Base-by-base conservation (phyloP, 2,113 vertebrate species). In the Anhinga rufa region DNA sequence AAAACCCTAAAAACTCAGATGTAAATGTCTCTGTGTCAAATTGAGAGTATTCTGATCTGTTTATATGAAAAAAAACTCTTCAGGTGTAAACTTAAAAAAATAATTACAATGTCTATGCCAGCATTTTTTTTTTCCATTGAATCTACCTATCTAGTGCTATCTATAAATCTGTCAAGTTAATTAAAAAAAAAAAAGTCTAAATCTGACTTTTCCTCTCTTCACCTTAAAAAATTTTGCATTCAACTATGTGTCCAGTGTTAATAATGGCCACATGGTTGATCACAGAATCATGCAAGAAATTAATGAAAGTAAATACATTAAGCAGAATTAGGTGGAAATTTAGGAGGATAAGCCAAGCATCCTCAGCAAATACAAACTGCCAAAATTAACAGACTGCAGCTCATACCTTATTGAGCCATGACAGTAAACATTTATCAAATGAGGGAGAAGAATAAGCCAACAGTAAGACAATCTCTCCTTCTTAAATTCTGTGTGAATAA, bases 401-500 rank as follows among this genome's bases (percentile, higher is more conserved):
- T 97, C 92, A 94, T 92, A 90, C 94, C 70, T 97, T 97, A 95
- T 78, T 97, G 95, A 98, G 80, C 52, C 65, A 94, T 78, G 94
- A 97, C 90, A 98, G 77, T 92, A 97, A 98, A 96, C 96, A 98
- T 97, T 97, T 83, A 97, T 98, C 94, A 98, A 96, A 87, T 2
- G 19, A 90, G 97, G 46, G n/a, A 90, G 91, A 97, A 97, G 87
- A 97, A 97, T 86, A 97, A 94, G 65, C 48, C 78, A 96, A 32
- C 22, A 93, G 51, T 83, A 97, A 96, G 81, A 96, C 80, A 90
- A 92, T 60, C 87, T 87, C 85, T 96, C 57, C 68, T 77, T 88
- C 96, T 75, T 91, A 84, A 82, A 69, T 83, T 96, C 51, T 95
- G 65, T 54, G 55, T 89, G 89, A 93, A 80, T 38, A 88, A 26